These are phyloP conservation scores for Andrena cerasifolii DNA, from an alignment of 1,140 invertebrate genomes.

Conservation along the genomic window DNA sequence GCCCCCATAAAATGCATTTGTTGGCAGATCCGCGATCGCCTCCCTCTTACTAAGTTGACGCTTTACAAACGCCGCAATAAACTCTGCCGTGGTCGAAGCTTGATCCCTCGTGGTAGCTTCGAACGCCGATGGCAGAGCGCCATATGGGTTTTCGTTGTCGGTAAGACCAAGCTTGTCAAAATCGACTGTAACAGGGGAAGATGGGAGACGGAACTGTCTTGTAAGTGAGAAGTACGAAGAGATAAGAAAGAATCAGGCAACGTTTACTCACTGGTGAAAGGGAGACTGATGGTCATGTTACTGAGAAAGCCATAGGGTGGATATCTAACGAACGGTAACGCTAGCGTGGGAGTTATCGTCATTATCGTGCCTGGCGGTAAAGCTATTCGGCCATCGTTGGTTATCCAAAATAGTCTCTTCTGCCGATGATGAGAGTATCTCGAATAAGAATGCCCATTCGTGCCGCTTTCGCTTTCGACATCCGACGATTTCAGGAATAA, in stretches of 20 bases:
- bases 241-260: neutral
- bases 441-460: slow-evolving; percentile 15
- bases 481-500: slow-evolving; percentile 25
- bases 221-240: neutral
- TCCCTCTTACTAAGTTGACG: slow-evolving; percentile 85
- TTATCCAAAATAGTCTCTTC: slow-evolving; percentile 91
- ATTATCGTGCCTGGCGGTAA: slow-evolving; percentile 91
- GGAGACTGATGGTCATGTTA: slow-evolving; percentile 92
- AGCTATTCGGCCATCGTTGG: slow-evolving; percentile 90
- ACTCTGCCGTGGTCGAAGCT: slow-evolving; percentile 86
- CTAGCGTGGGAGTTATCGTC: slow-evolving; percentile 90
- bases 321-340: slow-evolving; percentile 91
- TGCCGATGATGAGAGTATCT: slow-evolving; percentile 86
- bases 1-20: slow-evolving; percentile 88
- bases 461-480: neutral
- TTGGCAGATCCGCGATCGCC: slow-evolving; percentile 70
- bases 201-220: too few relatives aligned
- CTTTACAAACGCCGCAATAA: slow-evolving; percentile 87
- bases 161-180: slow-evolving; percentile 92
- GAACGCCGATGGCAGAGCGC: slow-evolving; percentile 87
- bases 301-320: slow-evolving; percentile 92
- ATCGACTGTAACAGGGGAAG: slow-evolving; percentile 87
- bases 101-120: slow-evolving; percentile 87
- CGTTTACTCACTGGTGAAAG: slow-evolving; percentile 90
- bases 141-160: slow-evolving; percentile 92